Percentiles rank a stretch among this genome's conserved stretches.
phyloP scores from a whole-genome alignment of 2,888 invertebrate genomes.

The Rotaria sp. region DNA sequence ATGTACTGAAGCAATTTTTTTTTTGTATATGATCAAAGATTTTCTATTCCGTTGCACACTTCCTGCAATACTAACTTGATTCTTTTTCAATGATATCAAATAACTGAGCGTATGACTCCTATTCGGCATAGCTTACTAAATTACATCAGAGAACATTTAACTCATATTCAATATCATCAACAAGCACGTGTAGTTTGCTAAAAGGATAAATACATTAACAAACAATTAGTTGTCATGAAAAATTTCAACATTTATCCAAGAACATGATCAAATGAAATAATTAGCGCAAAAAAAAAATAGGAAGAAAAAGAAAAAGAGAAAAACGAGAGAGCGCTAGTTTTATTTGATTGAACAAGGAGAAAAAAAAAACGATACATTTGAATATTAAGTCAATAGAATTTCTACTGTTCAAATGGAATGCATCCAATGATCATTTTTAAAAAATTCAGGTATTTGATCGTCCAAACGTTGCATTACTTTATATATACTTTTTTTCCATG shows the following conservation, averaged over 20 bases:
- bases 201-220: neutral
- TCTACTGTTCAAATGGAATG: conserved; percentile 33
- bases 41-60: no score
- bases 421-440: conserved; percentile 62
- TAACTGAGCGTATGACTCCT: no score
- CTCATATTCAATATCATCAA: no score
- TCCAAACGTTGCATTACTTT: conserved; percentile 97
- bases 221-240: conserved; percentile 20
- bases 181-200: no score
- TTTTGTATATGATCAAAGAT: no score
- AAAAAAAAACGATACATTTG: neutral
- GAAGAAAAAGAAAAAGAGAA: neutral
- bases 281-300: neutral
- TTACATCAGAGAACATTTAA: no score
- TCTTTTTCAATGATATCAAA: no score
- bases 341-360: neutral
- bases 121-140: no score
- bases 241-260: conserved; percentile 3
- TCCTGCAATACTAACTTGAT: no score
- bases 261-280: conserved; percentile 15
- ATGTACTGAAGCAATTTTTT: no score
- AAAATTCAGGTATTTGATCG: conserved; percentile 96
- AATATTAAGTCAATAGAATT: neutral
- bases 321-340: neutral
- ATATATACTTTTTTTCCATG: conserved; percentile 99